Evolutionary conservation across 2,888 invertebrate genomes (phyloP).

Genomic region (Heteromyza rotundicornis): DNA sequence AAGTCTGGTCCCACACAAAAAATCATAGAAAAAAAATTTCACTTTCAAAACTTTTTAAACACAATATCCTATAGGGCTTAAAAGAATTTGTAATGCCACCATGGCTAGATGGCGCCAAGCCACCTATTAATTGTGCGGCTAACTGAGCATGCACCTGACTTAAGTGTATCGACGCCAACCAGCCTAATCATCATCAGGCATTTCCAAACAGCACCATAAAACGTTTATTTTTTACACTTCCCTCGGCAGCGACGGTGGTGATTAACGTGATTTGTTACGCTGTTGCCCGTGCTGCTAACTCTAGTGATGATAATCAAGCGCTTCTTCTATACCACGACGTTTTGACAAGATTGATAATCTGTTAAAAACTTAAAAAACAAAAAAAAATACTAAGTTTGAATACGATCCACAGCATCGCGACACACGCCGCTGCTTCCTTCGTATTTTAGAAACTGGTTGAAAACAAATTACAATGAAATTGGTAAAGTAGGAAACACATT

Average conservation of each 20-base stretch:
- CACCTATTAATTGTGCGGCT: too few relatives aligned
- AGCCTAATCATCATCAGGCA: too few relatives aligned
- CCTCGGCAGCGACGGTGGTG: neutral
- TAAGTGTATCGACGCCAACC: too few relatives aligned
- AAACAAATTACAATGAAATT: neutral
- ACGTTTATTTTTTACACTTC: neutral
- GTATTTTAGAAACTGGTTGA: neutral
- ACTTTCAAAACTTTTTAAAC: too few relatives aligned
- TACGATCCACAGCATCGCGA: neutral
- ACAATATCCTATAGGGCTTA: too few relatives aligned
- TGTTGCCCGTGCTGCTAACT: neutral
- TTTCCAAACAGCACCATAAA: neutral
- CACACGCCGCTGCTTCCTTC: neutral
- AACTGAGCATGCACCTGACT: too few relatives aligned
- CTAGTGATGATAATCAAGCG: conserved; percentile 10
- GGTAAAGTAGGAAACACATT: neutral
- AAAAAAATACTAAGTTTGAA: neutral
- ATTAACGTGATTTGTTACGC: conserved; percentile 10
- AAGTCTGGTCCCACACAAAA: too few relatives aligned
- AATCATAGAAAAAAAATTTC: too few relatives aligned
- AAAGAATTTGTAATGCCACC: too few relatives aligned
- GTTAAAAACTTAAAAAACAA: conserved; percentile 14
- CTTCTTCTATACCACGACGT: conserved; percentile 19
- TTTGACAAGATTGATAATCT: conserved; percentile 28
- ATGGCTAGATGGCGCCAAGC: too few relatives aligned